These are phyloP conservation scores for Eristalinus aeneus DNA, from an alignment of 2,888 invertebrate species.

Conservation along the genomic window DNA sequence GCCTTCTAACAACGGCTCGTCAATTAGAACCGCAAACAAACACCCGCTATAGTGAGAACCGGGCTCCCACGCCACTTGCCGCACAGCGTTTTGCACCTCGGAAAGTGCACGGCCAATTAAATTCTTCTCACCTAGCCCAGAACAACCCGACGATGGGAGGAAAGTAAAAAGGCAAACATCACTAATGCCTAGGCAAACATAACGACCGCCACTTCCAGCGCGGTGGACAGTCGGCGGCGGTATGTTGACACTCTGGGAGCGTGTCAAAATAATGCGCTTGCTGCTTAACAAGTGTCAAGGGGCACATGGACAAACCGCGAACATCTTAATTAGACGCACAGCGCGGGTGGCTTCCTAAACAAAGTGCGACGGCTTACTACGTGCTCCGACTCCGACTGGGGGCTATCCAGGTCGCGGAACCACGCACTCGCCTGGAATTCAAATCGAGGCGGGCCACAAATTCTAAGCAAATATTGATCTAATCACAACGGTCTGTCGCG, in stretches of 20 bases:
- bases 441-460: conserved; percentile 25
- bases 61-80: neutral
- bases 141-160: conserved; percentile 33
- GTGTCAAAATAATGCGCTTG: neutral
- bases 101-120: conserved; percentile 42
- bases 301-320: neutral
- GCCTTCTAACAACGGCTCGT: neutral
- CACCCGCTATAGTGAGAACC: neutral
- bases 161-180: conserved; percentile 62
- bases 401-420: neutral
- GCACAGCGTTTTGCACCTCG: neutral
- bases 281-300: neutral
- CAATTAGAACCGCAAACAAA: neutral
- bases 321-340: neutral
- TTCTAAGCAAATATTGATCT: conserved; percentile 52
- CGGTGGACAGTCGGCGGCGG: neutral
- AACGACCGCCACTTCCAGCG: neutral
- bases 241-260: neutral
- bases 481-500: conserved; percentile 11
- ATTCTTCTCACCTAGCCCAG: conserved; percentile 31
- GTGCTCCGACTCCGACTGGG: neutral
- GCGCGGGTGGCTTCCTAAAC: neutral
- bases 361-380: neutral
- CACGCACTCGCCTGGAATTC: neutral
- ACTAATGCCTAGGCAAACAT: conserved; percentile 62